A percentile compares a stretch with the other conserved stretches of the same genome.
These are phyloP conservation scores for Anthoptus insignis DNA, from an alignment of 2,888 invertebrate genomes.

Conservation along the genomic window DNA sequence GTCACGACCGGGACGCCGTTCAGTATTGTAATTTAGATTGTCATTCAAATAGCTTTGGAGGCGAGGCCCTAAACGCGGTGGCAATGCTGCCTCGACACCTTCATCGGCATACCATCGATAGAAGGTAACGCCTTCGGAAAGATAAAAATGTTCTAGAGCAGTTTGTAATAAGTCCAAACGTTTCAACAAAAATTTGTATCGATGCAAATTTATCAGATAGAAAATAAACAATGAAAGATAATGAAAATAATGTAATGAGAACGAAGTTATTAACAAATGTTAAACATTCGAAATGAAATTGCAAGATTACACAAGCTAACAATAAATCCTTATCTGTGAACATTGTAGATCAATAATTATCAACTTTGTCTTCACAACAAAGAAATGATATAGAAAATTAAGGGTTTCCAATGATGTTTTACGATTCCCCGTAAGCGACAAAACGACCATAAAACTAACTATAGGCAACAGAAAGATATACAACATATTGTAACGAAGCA, in stretches of 20 bases:
- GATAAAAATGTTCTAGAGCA: constrained; percentile 14
- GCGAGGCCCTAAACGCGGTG: constrained; percentile 71
- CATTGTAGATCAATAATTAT: constrained; percentile 70
- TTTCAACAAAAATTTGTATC: too few relatives aligned
- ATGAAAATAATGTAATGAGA: background rate
- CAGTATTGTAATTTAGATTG: constrained; percentile 80
- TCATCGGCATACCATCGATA: constrained; percentile 48
- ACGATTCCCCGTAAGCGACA: constrained; percentile 82
- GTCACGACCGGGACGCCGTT: constrained; percentile 79
- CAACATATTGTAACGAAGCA: constrained; percentile 41
- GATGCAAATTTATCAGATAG: too few relatives aligned
- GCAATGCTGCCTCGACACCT: constrained; percentile 82
- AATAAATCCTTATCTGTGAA: constrained; percentile 47
- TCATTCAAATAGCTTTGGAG: constrained; percentile 76
- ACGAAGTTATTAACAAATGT: background rate
- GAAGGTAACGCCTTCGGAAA: constrained; percentile 25
- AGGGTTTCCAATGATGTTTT: constrained; percentile 81
- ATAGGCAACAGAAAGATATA: constrained; percentile 60
- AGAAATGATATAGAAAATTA: constrained; percentile 82
- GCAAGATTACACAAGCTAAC: background rate
- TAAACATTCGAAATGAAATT: background rate
- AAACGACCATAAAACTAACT: constrained; percentile 76
- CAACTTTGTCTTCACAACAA: constrained; percentile 74
- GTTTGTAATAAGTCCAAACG: constrained; percentile 4
- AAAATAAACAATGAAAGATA: background rate